phyloP scores from a whole-genome alignment of 2,797 vertebrate species.

The Danionella dracula region DNA sequence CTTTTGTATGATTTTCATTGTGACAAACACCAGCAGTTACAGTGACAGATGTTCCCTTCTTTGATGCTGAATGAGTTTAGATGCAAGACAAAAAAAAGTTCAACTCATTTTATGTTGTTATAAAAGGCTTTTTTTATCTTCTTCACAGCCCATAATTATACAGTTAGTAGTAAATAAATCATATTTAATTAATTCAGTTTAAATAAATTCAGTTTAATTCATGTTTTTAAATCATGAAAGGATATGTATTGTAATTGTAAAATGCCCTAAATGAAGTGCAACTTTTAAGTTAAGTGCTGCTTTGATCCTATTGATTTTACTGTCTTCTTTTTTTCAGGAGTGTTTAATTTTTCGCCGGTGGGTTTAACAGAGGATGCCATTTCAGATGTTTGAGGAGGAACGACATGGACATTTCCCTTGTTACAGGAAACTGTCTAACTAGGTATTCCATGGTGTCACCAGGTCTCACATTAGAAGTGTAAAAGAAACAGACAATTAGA shows the following conservation, averaged over 20 bases:
- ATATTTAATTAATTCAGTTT: too few relatives aligned
- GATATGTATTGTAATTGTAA: too few relatives aligned
- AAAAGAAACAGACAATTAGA: conserved; percentile 30
- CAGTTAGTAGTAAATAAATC: too few relatives aligned
- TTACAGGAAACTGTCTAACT: conserved; percentile 30
- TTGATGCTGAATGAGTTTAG: conserved; percentile 13
- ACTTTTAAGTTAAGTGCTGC: too few relatives aligned
- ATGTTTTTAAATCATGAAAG: too few relatives aligned
- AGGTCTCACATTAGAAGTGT: conserved; percentile 32
- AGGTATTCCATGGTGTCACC: conserved; percentile 25
- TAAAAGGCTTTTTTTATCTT: too few relatives aligned
- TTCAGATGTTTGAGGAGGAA: conserved; percentile 40
- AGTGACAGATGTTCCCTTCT: conserved; percentile 34
- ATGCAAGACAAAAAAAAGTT: neutral
- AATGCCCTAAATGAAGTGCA: too few relatives aligned
- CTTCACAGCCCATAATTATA: too few relatives aligned
- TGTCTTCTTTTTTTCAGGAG: too few relatives aligned
- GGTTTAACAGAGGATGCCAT: conserved; percentile 31
- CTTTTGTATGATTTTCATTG: conserved; percentile 22
- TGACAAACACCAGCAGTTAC: conserved; percentile 10
- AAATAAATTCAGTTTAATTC: neutral
- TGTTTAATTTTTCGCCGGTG: too few relatives aligned
- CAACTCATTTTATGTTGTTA: too few relatives aligned
- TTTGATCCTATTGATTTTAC: too few relatives aligned
- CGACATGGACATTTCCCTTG: conserved; percentile 42